These are phyloP conservation scores for Drosophila persimilis DNA, from an alignment of 1,140 invertebrate species.

Conservation along the genomic window DNA sequence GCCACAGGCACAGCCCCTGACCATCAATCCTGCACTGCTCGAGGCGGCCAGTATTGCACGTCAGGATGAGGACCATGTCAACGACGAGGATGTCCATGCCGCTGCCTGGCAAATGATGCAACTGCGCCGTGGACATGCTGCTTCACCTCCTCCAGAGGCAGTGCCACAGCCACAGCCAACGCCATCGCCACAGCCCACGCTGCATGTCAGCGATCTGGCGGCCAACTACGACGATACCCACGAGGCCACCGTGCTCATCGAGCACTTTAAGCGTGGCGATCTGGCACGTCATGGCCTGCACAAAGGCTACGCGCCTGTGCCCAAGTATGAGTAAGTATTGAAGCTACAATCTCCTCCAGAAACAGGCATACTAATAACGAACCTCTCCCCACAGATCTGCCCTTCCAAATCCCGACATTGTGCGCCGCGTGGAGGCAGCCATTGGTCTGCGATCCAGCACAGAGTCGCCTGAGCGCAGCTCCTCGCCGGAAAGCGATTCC, in stretches of 20 bases:
- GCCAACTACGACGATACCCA: slow-evolving; percentile 76
- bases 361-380: background rate
- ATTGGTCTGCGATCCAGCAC: slow-evolving; percentile 86
- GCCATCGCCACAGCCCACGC: slow-evolving; percentile 29
- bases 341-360: background rate
- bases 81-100: slow-evolving; percentile 59
- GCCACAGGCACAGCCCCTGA: slow-evolving; percentile 30
- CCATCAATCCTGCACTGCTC: slow-evolving; percentile 84
- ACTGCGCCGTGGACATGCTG: slow-evolving; percentile 54
- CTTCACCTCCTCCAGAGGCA: slow-evolving; percentile 27
- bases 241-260: slow-evolving; percentile 74
- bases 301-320: slow-evolving; percentile 76
- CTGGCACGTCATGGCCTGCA: slow-evolving; percentile 69
- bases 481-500: slow-evolving; percentile 86
- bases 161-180: slow-evolving; percentile 5
- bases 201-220: slow-evolving; percentile 65
- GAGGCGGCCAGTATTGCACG: slow-evolving; percentile 83
- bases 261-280: slow-evolving; percentile 76
- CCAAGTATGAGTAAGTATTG: slow-evolving; percentile 76
- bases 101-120: slow-evolving; percentile 72
- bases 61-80: slow-evolving; percentile 35
- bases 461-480: slow-evolving; percentile 85
- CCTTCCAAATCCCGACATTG: slow-evolving; percentile 86
- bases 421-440: slow-evolving; percentile 88
- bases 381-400: slow-evolving; percentile 67